Base-by-base conservation (phyloP, 2,797 vertebrate species). In the Crocodylus rhombifer region DNA sequence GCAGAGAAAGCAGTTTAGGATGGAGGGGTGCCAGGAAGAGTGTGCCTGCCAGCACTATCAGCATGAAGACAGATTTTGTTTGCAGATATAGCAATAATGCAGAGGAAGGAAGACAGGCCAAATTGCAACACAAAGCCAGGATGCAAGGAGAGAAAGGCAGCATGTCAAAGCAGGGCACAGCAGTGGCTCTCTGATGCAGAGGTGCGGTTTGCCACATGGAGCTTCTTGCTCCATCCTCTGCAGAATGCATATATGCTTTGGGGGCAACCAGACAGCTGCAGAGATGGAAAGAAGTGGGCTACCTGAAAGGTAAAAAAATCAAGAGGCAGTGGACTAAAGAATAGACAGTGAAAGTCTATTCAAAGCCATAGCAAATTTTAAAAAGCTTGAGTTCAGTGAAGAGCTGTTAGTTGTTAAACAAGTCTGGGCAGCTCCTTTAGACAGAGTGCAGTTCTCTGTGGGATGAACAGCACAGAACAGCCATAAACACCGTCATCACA, bases 171-270 rank as follows among this genome's bases (percentile, higher is more conserved):
- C 21, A 10, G 77, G 21, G 8, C 56, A 9, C 3, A 36, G 81
- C 0, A 0, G 17, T 1, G 5, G 51, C 16, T 79, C 18, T 17
- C 42, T 51, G 42, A 51, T 74, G 5, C 33, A 33, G 0, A 2
- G 2, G 1, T 5, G 33, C 4, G 26, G 78, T 75, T 17, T 82
- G 55, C 36, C 79, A 62, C 0, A 23, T 25, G 56, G 8, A 89
- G 56, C 28, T 77, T 51, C 42, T 51, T 51, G 42, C 42, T 51
- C 42, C 42, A 63, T 7, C 9, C 64, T 71, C 30, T 71, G 14
- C n/a, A 91, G 56, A 18, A 84, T 28, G 42, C 51, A 83, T 71
- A 81, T 42, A 77, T 13, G 42, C 10, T 51, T 51, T 51, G 42
- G 42, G 42, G 42, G 3, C 42, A 51, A 51, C 42, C 42, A 51